Base-by-base conservation (phyloP, 2,888 invertebrate species). In the Pseudococcus viburni region DNA sequence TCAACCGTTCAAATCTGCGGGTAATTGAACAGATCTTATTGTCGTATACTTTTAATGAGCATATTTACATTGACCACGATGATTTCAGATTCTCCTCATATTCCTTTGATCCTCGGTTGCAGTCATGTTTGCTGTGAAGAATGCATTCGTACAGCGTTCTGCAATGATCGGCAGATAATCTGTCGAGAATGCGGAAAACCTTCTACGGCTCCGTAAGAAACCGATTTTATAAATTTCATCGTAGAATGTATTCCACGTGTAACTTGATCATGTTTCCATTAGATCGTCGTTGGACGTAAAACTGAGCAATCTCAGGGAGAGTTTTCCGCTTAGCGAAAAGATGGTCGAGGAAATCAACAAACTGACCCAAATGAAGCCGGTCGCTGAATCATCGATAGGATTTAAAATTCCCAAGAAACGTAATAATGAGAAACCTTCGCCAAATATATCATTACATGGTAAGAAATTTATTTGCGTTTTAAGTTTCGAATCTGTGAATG, bases 341-440 rank as follows among this genome's bases (percentile, higher is more conserved):
- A 46, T 48, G 17, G 4, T 68, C 19, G 42, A n/a, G 12, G 42
- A 86, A 9, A 19, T 86, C 9, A 33, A 42, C 8, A 42, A 86
- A 42, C 15, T 12, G 7, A 64, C 64, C 1, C 39, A 68, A 22
- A 26, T 39, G 42, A 68, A 42, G 46, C 73, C 48, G 1, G 64
- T 68, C 22, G 86, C 73, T 22, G 86, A 86, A 86, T 68, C 86
- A 0, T 46, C 17, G 3, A 86, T 86, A 4, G 64, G 42, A n/a
- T 86, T 86, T 17, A 80, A 80, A 80, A n/a, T 42, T 4, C 33
- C 68, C 7, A 80, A 46, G 12, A 80, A 15, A 80, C 80, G 42
- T 9, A 42, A 6, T n/a, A 3, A 0, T 1, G 80, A 80, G 7
- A 80, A 80, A 8, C 42, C 42, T 42, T 80, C 42, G 15, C n/a